phyloP scores from a whole-genome alignment of 2,888 invertebrate genomes.

The Sicus ferrugineus region DNA sequence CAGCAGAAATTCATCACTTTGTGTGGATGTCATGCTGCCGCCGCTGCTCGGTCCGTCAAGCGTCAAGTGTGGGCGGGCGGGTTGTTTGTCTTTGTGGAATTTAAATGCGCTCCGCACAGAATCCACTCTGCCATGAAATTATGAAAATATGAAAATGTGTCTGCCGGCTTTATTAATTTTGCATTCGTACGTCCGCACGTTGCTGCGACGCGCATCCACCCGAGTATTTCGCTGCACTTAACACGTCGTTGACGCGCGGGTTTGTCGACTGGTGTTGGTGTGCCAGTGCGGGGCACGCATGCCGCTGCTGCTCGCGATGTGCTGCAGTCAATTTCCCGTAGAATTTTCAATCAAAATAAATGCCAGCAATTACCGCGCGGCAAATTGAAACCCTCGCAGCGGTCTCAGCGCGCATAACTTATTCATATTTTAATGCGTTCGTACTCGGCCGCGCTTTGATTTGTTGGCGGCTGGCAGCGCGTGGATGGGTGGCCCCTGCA shows the following conservation, averaged over 20 bases:
- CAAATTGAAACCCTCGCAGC: constrained; percentile 38
- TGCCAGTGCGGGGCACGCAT: constrained; percentile 6
- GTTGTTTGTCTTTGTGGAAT: constrained; percentile 28
- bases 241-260: neutral
- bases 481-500: neutral
- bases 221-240: neutral
- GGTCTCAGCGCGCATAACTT: constrained; percentile 34
- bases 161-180: constrained; percentile 38
- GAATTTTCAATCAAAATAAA: constrained; percentile 47
- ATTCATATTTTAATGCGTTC: constrained; percentile 40
- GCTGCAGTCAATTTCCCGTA: constrained; percentile 42
- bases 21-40: constrained; percentile 28
- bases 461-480: neutral
- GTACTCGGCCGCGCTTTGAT: constrained; percentile 11
- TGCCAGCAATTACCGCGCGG: constrained; percentile 42
- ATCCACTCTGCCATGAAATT: constrained; percentile 36
- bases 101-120: constrained; percentile 22
- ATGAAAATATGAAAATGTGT: constrained; percentile 32
- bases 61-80: constrained; percentile 20
- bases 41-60: too few species aligned
- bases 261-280: neutral
- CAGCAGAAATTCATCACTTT: constrained; percentile 35
- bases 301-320: constrained; percentile 20
- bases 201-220: constrained; percentile 7
- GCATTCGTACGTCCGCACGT: constrained; percentile 22